A percentile compares a stretch with the other conserved stretches of the same genome.
Evolutionary conservation across 2,888 invertebrate species (phyloP).

Genomic region (Masnerella sp.): DNA sequence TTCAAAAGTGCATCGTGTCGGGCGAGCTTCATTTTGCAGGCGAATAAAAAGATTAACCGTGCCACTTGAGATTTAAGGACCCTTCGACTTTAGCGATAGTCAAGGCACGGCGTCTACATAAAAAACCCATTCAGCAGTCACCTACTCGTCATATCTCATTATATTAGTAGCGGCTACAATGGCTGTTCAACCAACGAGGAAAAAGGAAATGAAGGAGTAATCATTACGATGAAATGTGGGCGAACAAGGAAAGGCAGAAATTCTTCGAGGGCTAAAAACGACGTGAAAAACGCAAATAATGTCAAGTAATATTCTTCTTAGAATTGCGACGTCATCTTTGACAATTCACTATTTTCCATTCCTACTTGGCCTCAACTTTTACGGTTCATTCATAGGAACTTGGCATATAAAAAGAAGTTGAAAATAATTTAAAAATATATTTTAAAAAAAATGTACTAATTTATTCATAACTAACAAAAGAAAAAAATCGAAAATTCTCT

Average conservation of each 20-base stretch:
- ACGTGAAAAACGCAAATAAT: constrained; percentile 37
- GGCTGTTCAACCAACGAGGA: constrained; percentile 24
- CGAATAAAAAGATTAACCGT: constrained; percentile 53
- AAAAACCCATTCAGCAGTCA: constrained; percentile 55
- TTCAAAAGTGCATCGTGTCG: constrained; percentile 34
- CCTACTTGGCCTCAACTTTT: too few relatives aligned
- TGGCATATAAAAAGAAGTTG: too few relatives aligned
- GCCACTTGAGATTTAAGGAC: constrained; percentile 46
- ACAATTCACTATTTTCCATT: too few relatives aligned
- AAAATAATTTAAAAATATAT: too few relatives aligned
- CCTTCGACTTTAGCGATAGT: constrained; percentile 32
- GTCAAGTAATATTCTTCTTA: constrained; percentile 17
- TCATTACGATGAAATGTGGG: constrained; percentile 40
- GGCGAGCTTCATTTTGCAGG: constrained; percentile 28
- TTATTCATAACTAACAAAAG: too few relatives aligned
- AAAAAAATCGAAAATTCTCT: too few relatives aligned
- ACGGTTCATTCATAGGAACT: too few relatives aligned
- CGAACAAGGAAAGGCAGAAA: constrained; percentile 29
- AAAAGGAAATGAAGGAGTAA: constrained; percentile 45
- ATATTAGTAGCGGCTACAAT: constrained; percentile 44
- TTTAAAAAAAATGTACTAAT: too few relatives aligned
- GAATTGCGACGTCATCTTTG: too few relatives aligned
- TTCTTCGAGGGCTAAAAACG: constrained; percentile 17
- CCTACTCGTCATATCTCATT: constrained; percentile 56
- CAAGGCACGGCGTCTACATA: constrained; percentile 35